Evolutionary conservation across 2,113 vertebrate species (phyloP).

Genomic region (Laterallus jamaicensis): DNA sequence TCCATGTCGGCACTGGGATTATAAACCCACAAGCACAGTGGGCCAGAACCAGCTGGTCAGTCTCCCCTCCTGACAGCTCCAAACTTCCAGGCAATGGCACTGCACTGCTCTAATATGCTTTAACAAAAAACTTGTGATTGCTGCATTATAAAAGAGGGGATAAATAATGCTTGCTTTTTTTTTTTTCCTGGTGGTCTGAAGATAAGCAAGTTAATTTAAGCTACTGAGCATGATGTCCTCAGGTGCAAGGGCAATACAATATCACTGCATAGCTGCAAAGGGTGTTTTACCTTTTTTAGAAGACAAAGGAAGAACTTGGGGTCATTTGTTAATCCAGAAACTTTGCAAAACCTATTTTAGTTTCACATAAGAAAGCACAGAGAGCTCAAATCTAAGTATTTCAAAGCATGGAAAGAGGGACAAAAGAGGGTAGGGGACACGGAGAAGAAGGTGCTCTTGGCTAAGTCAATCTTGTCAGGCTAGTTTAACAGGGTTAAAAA

Average conservation of each 20-base stretch:
- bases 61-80: not conserved
- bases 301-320: not conserved
- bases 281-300: not conserved
- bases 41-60: not conserved
- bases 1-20: not conserved
- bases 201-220: slow-evolving; percentile 35
- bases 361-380: not conserved
- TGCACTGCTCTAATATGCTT: not conserved
- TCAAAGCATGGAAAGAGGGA: not conserved
- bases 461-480: not conserved
- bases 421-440: not conserved
- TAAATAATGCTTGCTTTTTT: not conserved
- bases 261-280: not conserved
- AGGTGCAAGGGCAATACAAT: not conserved
- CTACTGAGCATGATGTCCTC: not conserved
- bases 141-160: not conserved
- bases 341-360: not conserved
- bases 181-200: not conserved
- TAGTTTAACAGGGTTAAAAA: not conserved
- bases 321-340: not conserved
- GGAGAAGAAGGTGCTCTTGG: not conserved
- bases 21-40: not conserved
- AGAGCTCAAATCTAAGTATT: not conserved
- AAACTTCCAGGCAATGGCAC: not conserved
- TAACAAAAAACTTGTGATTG: not conserved